A percentile compares a stretch with the other conserved stretches of the same genome.
Conservation (phyloP, 2,113 vertebrate genomes). For the Xyrauchen texanus region DNA sequence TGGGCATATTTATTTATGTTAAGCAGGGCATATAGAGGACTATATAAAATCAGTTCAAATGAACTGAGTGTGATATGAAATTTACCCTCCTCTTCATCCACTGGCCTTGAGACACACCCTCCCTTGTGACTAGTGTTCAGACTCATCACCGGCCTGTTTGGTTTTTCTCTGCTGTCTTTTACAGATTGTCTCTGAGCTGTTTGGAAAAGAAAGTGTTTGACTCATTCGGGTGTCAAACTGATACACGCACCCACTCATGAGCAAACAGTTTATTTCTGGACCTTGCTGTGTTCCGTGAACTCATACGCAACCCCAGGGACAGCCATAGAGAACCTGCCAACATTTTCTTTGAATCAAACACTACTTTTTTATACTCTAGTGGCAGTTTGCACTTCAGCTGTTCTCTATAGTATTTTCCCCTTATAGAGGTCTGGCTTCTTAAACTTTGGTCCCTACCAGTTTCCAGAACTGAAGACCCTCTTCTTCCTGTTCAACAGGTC, state of each 20-base stretch:
- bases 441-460: not conserved
- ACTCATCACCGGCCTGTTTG: too few relatives aligned
- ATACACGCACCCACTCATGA: conserved; percentile 73
- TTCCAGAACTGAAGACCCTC: not conserved
- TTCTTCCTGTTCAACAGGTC: conserved; percentile 13
- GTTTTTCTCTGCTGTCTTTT: conserved; percentile 13
- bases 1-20: too few relatives aligned
- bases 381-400: not conserved
- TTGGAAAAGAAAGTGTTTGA: conserved; percentile 60
- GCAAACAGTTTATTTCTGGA: conserved; percentile 74
- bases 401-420: too few relatives aligned
- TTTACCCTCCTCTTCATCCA: too few relatives aligned
- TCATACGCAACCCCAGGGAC: conserved; percentile 70
- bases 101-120: conserved; percentile 39
- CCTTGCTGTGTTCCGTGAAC: conserved; percentile 64
- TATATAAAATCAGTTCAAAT: too few relatives aligned
- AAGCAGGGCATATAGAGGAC: too few relatives aligned
- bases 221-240: conserved; percentile 64
- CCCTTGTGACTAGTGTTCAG: conserved; percentile 40
- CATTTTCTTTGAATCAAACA: conserved; percentile 2
- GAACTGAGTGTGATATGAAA: too few relatives aligned
- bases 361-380: too few relatives aligned
- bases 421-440: too few relatives aligned
- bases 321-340: conserved; percentile 66
- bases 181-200: conserved; percentile 34